Evolutionary conservation across 2,113 vertebrate species (phyloP), one percentile per base, ranked within the genome.

Genomic region (Eubucco bourcierii): DNA sequence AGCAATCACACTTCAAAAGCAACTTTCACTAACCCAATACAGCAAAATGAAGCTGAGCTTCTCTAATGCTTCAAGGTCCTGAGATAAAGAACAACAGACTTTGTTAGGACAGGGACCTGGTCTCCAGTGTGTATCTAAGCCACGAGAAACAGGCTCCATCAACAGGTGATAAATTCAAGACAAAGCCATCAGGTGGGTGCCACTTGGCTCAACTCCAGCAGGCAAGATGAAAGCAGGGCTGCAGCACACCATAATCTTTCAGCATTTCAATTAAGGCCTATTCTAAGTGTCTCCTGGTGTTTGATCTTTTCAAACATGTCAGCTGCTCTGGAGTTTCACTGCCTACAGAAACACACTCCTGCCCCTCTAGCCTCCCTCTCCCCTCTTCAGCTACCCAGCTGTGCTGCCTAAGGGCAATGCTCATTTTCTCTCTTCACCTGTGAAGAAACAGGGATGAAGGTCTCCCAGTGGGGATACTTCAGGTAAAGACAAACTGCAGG

Each of bases 401-500:
- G 64, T 28, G 34, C 72, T 84, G 84, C 47, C 6, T 1, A 31
- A 59, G 80, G 76, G 53, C 11, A 74, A 67, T 0, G 10, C 75
- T 52, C 46, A 15, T 4, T 71, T 41, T 50, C 41, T 14, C 58
- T 72, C 83, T 84, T 53, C 81, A 90, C 68, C 80, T 88, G 82
- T 72, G 87, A 60, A 93, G 50, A 90, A 90, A 87, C 44, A 66
- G 82, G 70, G 85, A 80, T 84, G 92, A 85, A 87, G 84, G 27
- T 65, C 64, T 90, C 90, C 90, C 80, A 65, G 20, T 19, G 81
- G 89, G 92, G 64, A 86, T 25, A 82, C 75, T 50, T 80, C 85
- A 68, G 84, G 70, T 44, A 91, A 90, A 96, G 87, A 94, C 56
- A 96, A 90, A 87, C 84, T 47, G 75, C 79, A 80, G 79, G 95